Evolutionary conservation across 2,888 invertebrate species (phyloP), one percentile per base, ranked within the genome.

Genomic region (Biston betularia): DNA sequence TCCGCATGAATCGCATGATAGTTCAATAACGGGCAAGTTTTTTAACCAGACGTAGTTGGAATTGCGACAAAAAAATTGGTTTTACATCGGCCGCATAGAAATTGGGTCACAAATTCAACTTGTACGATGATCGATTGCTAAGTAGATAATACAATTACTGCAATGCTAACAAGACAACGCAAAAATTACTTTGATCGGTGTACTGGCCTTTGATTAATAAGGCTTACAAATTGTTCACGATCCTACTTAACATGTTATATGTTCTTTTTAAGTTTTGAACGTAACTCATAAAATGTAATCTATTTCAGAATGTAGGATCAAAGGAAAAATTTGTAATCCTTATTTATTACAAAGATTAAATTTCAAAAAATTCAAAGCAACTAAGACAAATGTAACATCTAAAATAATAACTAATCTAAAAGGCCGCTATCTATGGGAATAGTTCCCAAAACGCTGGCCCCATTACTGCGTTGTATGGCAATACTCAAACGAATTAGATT

Each of bases 11-110:
- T 60, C 58, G 63, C 78, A 79, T 81, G 74, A 78, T 79, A 75
- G 76, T 78, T 78, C 75, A 75, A 79, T 88, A 88, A 88, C 88
- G 87, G 87, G 74, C 76, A 63, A 67, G 79, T 89, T 88, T 89
- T 89, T 87, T 65, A 67, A 81, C 81, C 66, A 76, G 75, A 69
- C 66, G 78, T 83, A 75, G 83, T 86, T 86, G 81, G 77, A 75
- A 78, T 75, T 82, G 75, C 75, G 76, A 82, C 80, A 84, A 85
- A 86, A 24, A 82, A 87, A 84, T 79, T 80, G 80, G 77, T 75
- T 78, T 75, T 79, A 83, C 83, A 81, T 84, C 79, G 79, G 77
- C 76, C 75, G 75, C 73, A 75, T 63, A 68, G 69, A 75, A 86
- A 84, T 84, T 81, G 75, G 84, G 86, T 83, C 82, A 83, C 73